These are phyloP conservation scores for Motacilla tschutschensis DNA, from an alignment of 2,113 vertebrate genomes.

Conservation along the genomic window DNA sequence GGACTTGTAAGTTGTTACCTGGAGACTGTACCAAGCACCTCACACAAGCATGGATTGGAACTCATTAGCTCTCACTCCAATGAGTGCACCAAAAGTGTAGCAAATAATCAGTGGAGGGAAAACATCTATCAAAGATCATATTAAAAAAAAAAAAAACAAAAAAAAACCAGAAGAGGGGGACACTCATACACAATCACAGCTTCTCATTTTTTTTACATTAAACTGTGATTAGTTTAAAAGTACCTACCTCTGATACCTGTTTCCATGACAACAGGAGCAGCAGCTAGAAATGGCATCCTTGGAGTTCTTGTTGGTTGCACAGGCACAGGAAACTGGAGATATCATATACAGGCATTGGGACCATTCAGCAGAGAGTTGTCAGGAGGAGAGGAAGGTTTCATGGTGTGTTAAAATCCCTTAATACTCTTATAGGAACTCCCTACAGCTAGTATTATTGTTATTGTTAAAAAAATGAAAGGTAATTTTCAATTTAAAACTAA, in stretches of 20 bases:
- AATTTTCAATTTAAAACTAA: background rate
- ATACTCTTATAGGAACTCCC: background rate
- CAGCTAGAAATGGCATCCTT: background rate
- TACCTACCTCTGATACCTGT: slow-evolving; percentile 42
- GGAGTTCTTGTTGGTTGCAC: background rate
- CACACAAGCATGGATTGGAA: background rate
- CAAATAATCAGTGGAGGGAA: background rate
- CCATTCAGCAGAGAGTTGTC: background rate
- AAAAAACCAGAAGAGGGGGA: background rate
- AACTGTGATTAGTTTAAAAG: slow-evolving; percentile 23
- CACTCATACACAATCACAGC: background rate
- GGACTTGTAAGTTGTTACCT: background rate
- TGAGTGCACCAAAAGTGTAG: background rate
- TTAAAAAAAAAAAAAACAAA: background rate
- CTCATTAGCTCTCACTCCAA: background rate
- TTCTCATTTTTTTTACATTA: background rate
- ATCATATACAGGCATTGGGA: background rate
- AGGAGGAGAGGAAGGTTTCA: background rate
- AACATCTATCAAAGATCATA: background rate
- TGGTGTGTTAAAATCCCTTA: background rate
- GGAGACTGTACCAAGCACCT: background rate
- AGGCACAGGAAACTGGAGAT: background rate
- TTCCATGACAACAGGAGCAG: slow-evolving; percentile 65
- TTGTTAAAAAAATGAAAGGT: background rate
- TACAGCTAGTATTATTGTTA: background rate